Base-by-base conservation (phyloP, 2,797 vertebrate species). In the Pangasius mekongensis region DNA sequence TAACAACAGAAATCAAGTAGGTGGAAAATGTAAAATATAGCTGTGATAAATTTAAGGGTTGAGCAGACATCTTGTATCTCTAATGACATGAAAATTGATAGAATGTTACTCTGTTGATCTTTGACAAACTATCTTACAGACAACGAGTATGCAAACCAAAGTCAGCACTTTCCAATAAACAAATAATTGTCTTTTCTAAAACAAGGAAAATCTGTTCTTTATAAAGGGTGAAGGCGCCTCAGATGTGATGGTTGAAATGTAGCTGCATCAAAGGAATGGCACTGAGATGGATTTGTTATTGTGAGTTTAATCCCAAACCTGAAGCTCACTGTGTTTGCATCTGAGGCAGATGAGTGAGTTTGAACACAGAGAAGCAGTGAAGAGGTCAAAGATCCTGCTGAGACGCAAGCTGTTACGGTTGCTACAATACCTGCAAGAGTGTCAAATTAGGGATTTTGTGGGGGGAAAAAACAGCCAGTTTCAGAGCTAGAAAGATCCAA, bases 401-500 rank as follows among this genome's bases (percentile, higher is more conserved):
- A 95, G 95, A 93, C 89, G 90, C 95, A 95, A 96, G 95, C 95
- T 96, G 95, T 94, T 95, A 94, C 92, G 93, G 78, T 92, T 87
- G 91, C 71, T 91, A 83, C 77, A 88, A 87, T 93, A 93, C 93
- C 92, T 93, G 92, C 92, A 92, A 87, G 91, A 90, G 86, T 86
- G 83, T 88, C 90, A 91, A 86, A 91, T 36, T 16, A 92, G 91
- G 73, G 84, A 56, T 82, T 90, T 88, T 89, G 92, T 94, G 87
- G n/a, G n/a, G n/a, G n/a, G 92, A 93, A 90, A 91, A 20, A 27
- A 33, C 30, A 73, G 18, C 69, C 24, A 52, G 27, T 77, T 77
- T 30, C 3, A 16, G 36, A 33, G 71, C 58, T 49, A 52, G 39
- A 27, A 86, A 22, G 43, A 89, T 60, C 60, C 69, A 67, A 89